A percentile compares a stretch with the other conserved stretches of the same genome.
Evolutionary conservation across 2,113 vertebrate species (phyloP).

Genomic region (Ranitomeya imitator): DNA sequence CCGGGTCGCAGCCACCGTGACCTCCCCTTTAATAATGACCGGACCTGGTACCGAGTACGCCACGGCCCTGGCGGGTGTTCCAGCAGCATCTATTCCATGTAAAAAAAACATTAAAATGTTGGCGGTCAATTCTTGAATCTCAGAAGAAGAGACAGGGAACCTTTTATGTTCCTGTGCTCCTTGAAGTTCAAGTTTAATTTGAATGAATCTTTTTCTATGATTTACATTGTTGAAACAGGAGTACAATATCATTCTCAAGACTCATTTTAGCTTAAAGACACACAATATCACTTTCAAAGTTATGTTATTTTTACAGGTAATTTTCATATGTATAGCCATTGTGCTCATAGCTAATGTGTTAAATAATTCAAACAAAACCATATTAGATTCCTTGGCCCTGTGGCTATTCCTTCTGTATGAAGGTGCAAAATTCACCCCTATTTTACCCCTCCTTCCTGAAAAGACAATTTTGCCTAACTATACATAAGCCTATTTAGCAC

Average conservation of each 20-base stretch:
- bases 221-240: slow-evolving; percentile 30
- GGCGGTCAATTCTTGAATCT: background rate
- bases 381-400: slow-evolving; percentile 56
- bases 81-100: background rate
- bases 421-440: slow-evolving; percentile 47
- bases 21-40: no score
- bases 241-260: slow-evolving; percentile 10
- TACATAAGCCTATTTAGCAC: slow-evolving; percentile 49
- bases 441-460: slow-evolving; percentile 21
- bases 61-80: no score
- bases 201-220: background rate
- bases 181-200: background rate
- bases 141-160: background rate
- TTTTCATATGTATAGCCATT: slow-evolving; percentile 58
- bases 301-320: slow-evolving; percentile 58
- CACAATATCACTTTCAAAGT: slow-evolving; percentile 55
- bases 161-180: background rate
- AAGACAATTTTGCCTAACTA: slow-evolving; percentile 31
- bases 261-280: slow-evolving; percentile 50
- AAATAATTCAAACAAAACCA: slow-evolving; percentile 59
- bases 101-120: background rate
- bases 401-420: slow-evolving; percentile 49
- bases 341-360: slow-evolving; percentile 58
- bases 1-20: no score
- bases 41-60: no score